phyloP scores from a whole-genome alignment of 2,113 vertebrate species.

The Elanoides forficatus region DNA sequence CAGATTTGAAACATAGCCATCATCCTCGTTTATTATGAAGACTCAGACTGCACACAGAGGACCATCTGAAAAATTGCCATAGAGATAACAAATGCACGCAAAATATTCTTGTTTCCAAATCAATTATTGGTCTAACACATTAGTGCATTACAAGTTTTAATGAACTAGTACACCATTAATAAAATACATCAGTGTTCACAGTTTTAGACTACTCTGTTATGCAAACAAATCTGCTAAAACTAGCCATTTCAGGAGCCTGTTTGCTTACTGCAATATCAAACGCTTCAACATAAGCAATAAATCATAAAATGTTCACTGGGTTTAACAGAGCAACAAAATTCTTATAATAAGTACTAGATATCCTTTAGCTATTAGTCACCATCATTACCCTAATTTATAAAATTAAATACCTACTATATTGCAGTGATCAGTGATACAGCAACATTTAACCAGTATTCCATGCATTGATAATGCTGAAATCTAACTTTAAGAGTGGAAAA shows the following conservation, averaged over 20 bases:
- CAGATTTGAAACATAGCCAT: neutral
- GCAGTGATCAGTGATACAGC: neutral
- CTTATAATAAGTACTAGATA: neutral
- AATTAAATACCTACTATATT: neutral
- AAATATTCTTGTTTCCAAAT: neutral
- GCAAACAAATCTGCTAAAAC: neutral
- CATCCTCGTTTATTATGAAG: neutral
- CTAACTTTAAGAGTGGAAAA: neutral
- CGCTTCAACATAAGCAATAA: neutral
- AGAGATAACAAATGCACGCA: neutral
- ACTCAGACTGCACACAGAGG: neutral
- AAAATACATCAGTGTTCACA: neutral
- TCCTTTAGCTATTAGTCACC: neutral
- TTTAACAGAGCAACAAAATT: neutral
- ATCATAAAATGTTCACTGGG: neutral
- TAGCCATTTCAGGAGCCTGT: neutral
- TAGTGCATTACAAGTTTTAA: neutral
- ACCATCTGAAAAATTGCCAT: neutral
- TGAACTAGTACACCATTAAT: neutral
- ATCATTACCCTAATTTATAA: neutral
- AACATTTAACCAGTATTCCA: neutral
- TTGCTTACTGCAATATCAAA: neutral
- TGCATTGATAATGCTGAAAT: neutral
- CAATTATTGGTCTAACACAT: neutral
- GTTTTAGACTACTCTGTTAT: neutral